Evolutionary conservation across 2,113 vertebrate genomes (phyloP), one percentile per base, ranked within the genome.

Genomic region (Nothoprocta pentlandii): DNA sequence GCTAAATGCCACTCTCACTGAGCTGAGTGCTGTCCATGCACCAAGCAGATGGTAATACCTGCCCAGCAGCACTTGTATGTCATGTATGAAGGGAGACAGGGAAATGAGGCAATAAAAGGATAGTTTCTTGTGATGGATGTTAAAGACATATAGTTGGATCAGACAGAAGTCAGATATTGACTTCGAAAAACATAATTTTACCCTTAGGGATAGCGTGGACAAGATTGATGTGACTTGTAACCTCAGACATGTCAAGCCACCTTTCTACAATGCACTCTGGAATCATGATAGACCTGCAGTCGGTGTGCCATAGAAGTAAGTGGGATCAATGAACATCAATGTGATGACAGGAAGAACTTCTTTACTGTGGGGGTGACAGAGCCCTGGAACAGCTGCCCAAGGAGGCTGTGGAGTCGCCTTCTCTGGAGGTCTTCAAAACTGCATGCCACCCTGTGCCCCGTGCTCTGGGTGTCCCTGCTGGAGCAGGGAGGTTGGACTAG

Each of bases 31-130:
- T 83, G 54, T 22, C 51, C 68, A 36, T 23, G 46, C 56, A 47
- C 30, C 0, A 1, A 46, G 62, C 1, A 21, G 34, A 30, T 1
- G 4, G 49, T 4, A 36, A 32, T 2, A 0, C 41, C 51, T 63
- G 54, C 23, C 19, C 61, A 26, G 28, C 0, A 0, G 30, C 59
- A 9, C 30, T 70, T 69, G 12, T 1, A 2, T 1, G 1, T 23
- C 23, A n/a, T 5, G 1, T 13, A 12, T 51, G 15, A 16, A 54
- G 44, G 19, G 61, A 83, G 41, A 49, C 34, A 66, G 36, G 15
- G 53, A 78, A 78, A 78, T 17, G 20, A 6, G 32, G 10, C 25
- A 74, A 56, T 49, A 6, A 39, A 70, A 30, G 16, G 6, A 25
- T 23, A 88, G 49, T 51, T 20, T 2, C 6, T 32, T 20, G 28